Evolutionary conservation across 2,113 vertebrate genomes (phyloP).

Genomic region (Cariama cristata): DNA sequence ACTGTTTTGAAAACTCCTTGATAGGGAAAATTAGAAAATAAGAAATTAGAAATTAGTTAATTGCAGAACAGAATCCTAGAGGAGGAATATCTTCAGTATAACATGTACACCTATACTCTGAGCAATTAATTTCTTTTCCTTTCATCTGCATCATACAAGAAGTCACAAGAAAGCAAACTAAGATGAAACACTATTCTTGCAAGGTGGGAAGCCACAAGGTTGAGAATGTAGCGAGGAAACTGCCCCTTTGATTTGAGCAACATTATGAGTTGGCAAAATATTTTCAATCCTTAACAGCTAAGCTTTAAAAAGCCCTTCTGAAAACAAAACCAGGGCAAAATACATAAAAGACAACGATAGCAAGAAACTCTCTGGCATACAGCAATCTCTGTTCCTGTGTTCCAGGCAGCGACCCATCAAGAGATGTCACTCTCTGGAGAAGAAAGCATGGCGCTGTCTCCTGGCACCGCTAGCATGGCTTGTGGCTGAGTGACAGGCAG

Average conservation of each 20-base stretch:
- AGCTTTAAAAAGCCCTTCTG: background rate
- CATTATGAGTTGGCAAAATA: background rate
- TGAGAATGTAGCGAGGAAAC: background rate
- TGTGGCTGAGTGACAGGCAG: conserved; percentile 40
- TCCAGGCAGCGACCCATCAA: conserved; percentile 22
- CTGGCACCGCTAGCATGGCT: background rate
- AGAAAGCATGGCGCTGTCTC: background rate
- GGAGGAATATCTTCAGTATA: background rate
- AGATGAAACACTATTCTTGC: background rate
- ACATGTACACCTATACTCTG: background rate
- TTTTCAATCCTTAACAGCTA: background rate
- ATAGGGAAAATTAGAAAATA: background rate
- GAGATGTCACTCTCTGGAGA: conserved; percentile 19
- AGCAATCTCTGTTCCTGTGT: background rate
- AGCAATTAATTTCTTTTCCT: background rate
- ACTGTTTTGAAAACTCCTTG: background rate
- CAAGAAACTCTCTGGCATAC: background rate
- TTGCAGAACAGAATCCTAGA: background rate
- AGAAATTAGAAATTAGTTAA: background rate
- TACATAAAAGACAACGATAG: background rate
- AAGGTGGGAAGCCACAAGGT: background rate
- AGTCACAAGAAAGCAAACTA: background rate
- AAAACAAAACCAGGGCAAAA: background rate
- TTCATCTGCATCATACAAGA: background rate
- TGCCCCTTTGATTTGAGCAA: background rate